phyloP scores from a whole-genome alignment of 2,797 vertebrate species.

The Hemibagrus guttatus region DNA sequence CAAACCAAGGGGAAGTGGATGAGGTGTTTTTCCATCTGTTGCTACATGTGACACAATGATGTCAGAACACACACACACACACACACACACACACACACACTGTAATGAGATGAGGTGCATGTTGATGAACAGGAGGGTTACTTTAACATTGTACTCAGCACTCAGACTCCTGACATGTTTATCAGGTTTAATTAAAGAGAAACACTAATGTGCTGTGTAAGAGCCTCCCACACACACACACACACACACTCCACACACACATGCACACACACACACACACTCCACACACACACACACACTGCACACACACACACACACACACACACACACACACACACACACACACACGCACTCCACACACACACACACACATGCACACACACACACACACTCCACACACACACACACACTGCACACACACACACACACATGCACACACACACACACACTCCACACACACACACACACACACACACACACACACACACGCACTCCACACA shows the following conservation, averaged over 20 bases:
- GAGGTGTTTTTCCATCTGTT: not conserved
- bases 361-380: no score
- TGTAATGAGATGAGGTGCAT: conserved; percentile 28
- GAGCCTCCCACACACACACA: conserved; percentile 56
- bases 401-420: no score
- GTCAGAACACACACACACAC: not conserved
- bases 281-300: not conserved
- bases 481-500: no score
- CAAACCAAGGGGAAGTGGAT: not conserved
- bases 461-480: no score
- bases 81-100: conserved; percentile 7
- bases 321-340: no score
- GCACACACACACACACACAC: no score
- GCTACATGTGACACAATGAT: not conserved
- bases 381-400: no score
- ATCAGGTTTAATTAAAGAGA: conserved; percentile 65
- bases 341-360: no score
- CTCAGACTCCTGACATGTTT: conserved; percentile 29
- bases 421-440: no score
- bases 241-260: conserved; percentile 33
- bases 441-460: no score
- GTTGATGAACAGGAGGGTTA: conserved; percentile 45
- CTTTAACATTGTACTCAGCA: conserved; percentile 30
- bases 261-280: conserved; percentile 38
- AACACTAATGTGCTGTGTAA: conserved; percentile 60